phyloP scores from a whole-genome alignment of 1,140 invertebrate genomes.

The Trachymyrmex cornetzi region DNA sequence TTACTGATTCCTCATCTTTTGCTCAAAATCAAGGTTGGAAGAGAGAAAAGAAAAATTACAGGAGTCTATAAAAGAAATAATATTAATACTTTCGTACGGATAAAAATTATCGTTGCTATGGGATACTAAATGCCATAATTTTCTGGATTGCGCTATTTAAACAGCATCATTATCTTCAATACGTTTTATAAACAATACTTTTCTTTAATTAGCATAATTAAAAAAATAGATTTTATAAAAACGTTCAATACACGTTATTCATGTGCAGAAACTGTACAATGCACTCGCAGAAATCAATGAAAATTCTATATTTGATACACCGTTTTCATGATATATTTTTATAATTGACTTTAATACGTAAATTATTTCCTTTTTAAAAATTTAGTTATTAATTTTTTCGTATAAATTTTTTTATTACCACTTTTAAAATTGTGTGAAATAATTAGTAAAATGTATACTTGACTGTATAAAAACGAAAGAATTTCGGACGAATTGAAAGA shows the following conservation, averaged over 20 bases:
- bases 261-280: neutral
- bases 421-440: constrained; percentile 7
- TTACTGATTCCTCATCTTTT: constrained; percentile 37
- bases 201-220: constrained; percentile 5
- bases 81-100: neutral
- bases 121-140: neutral
- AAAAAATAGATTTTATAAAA: constrained; percentile 1
- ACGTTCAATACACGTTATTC: neutral
- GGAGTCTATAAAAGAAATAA: neutral
- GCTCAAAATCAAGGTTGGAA: neutral
- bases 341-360: neutral
- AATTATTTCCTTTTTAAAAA: neutral
- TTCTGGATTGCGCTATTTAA: neutral
- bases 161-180: neutral
- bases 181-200: neutral
- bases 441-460: no score
- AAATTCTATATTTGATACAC: neutral
- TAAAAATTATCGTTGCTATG: neutral
- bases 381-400: neutral
- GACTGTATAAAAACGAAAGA: neutral
- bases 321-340: neutral
- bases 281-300: neutral
- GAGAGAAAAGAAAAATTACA: neutral
- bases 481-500: neutral
- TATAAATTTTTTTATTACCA: neutral